phyloP scores from a whole-genome alignment of 2,797 vertebrate species.

The Natrix natrix region DNA sequence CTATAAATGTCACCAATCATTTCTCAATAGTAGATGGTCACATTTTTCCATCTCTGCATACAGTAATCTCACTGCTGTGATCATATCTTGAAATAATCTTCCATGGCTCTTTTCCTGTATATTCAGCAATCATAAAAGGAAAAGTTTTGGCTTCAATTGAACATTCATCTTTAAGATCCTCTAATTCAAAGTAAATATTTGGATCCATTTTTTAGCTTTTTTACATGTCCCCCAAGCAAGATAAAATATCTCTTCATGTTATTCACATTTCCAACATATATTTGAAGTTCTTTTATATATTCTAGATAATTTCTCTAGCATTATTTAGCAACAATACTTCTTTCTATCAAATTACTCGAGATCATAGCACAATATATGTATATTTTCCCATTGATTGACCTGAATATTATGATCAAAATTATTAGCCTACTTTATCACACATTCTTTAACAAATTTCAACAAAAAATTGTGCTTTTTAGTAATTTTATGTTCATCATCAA shows the following conservation, averaged over 20 bases:
- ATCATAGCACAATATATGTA: background rate
- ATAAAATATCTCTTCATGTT: background rate
- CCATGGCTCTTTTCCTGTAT: background rate
- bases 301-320: background rate
- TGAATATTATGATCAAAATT: too few relatives aligned
- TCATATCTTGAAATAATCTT: background rate
- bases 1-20: background rate
- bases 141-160: background rate
- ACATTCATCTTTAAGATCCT: background rate
- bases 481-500: too few relatives aligned
- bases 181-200: background rate
- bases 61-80: background rate
- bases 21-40: background rate
- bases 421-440: too few relatives aligned
- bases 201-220: background rate
- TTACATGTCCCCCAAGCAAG: background rate
- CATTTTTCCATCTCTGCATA: background rate
- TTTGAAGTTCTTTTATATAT: background rate
- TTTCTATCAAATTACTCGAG: too few relatives aligned
- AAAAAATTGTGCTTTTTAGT: too few relatives aligned
- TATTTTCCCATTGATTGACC: background rate
- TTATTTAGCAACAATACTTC: background rate
- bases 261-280: too few relatives aligned
- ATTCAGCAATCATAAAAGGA: background rate
- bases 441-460: too few relatives aligned